Percentiles rank a stretch among this genome's conserved stretches.
These are phyloP conservation scores for Callimorpha dominula DNA, from an alignment of 2,888 invertebrate genomes.

Conservation along the genomic window DNA sequence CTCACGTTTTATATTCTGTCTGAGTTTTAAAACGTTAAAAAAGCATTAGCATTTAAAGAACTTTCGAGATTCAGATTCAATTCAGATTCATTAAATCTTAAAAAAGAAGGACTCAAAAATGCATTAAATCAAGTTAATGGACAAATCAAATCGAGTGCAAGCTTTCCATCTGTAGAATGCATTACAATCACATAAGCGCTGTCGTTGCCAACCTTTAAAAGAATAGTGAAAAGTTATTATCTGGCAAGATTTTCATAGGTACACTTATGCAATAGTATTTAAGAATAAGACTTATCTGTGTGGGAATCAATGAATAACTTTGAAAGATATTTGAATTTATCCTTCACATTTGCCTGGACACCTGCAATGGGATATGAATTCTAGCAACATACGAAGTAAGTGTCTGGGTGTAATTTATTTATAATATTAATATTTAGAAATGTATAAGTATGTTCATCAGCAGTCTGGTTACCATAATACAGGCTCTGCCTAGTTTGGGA, in stretches of 20 bases:
- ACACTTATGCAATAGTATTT: neutral
- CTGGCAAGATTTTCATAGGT: neutral
- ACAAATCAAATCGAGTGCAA: neutral
- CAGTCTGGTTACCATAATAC: no score
- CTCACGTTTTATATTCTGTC: neutral
- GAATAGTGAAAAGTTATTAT: neutral
- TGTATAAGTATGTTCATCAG: no score
- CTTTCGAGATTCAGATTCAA: neutral
- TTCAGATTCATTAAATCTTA: neutral
- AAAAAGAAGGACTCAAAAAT: neutral
- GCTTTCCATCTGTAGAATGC: neutral
- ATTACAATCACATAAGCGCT: neutral
- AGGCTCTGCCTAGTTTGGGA: no score
- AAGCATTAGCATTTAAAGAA: neutral
- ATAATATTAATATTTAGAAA: no score
- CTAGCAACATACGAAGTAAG: constrained; percentile 9
- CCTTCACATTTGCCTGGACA: neutral
- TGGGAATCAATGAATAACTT: no score
- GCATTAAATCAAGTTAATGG: neutral
- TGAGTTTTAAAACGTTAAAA: neutral
- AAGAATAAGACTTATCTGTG: neutral
- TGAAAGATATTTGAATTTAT: no score
- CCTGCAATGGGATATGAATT: neutral
- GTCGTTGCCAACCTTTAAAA: neutral
- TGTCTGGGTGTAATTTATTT: no score